phyloP scores from a whole-genome alignment of 2,888 invertebrate genomes.

The Eulithis testata region DNA sequence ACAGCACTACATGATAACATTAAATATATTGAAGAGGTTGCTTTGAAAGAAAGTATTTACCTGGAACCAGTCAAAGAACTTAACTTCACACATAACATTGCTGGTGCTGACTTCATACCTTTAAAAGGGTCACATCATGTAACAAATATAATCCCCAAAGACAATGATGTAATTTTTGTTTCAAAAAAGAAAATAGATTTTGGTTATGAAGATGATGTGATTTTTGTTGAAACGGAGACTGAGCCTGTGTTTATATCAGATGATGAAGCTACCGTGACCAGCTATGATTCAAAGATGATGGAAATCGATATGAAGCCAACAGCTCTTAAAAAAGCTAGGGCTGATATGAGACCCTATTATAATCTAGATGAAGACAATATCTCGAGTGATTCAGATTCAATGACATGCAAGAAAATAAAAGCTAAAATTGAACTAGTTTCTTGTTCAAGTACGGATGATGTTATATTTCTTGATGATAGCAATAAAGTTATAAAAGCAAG shows the following conservation, averaged over 20 bases:
- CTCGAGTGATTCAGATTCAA: not conserved
- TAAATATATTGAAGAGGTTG: conserved; percentile 55
- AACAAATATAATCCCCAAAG: conserved; percentile 27
- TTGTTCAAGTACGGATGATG: conserved; percentile 6
- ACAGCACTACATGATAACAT: conserved; percentile 56
- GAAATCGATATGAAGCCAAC: not conserved
- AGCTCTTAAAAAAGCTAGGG: not conserved
- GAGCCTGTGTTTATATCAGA: conserved; percentile 13
- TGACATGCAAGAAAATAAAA: not conserved
- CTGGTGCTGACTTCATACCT: conserved; percentile 31
- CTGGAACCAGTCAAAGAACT: conserved; percentile 47
- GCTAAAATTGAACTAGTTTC: not conserved
- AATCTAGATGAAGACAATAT: not conserved
- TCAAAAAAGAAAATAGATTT: conserved; percentile 1
- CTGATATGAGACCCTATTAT: not conserved
- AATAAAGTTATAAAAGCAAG: not conserved
- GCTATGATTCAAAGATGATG: not conserved
- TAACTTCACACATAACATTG: conserved; percentile 31
- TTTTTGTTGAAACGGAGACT: conserved; percentile 10
- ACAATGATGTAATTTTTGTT: conserved; percentile 29
- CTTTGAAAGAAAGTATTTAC: conserved; percentile 53
- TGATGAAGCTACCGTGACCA: conserved; percentile 7
- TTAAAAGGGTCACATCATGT: conserved; percentile 15
- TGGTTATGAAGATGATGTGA: conserved; percentile 19
- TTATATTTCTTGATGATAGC: not conserved